phyloP scores from a whole-genome alignment of 1,140 invertebrate species.

The Platorchestia sp. region DNA sequence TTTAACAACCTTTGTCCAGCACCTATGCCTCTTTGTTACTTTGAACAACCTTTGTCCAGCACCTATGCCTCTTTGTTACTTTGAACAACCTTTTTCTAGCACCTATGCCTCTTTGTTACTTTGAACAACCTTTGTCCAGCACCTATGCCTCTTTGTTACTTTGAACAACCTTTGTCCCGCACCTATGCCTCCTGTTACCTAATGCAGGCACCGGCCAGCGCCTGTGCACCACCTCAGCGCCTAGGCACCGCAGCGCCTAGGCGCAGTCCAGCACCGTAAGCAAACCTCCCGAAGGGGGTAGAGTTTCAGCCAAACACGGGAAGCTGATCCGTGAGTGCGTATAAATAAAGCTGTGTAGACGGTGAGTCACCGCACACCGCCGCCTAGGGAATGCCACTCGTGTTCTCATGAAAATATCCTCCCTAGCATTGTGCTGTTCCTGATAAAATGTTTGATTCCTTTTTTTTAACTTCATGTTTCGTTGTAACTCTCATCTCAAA shows the following conservation, averaged over 20 bases:
- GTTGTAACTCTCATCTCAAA: too few species aligned
- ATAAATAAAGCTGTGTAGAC: slow-evolving; percentile 31
- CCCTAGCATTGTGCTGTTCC: background rate
- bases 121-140: background rate
- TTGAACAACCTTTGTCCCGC: background rate
- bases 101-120: background rate
- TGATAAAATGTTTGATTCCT: too few species aligned
- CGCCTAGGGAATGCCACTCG: background rate
- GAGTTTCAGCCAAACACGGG: slow-evolving; percentile 13
- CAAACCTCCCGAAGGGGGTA: background rate
- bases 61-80: background rate
- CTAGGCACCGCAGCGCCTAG: background rate
- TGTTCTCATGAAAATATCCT: background rate
- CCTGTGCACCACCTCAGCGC: background rate
- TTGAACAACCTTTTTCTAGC: background rate
- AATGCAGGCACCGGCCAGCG: background rate
- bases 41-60: background rate
- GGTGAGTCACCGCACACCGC: slow-evolving; percentile 9
- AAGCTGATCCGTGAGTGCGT: slow-evolving; percentile 35
- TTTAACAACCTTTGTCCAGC: too few species aligned
- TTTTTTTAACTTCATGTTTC: too few species aligned
- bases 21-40: background rate
- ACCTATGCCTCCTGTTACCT: background rate
- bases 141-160: background rate
- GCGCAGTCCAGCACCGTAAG: slow-evolving; percentile 23